Evolutionary conservation across 2,113 vertebrate genomes (phyloP), one percentile per base, ranked within the genome.

Genomic region (Micromys minutus): DNA sequence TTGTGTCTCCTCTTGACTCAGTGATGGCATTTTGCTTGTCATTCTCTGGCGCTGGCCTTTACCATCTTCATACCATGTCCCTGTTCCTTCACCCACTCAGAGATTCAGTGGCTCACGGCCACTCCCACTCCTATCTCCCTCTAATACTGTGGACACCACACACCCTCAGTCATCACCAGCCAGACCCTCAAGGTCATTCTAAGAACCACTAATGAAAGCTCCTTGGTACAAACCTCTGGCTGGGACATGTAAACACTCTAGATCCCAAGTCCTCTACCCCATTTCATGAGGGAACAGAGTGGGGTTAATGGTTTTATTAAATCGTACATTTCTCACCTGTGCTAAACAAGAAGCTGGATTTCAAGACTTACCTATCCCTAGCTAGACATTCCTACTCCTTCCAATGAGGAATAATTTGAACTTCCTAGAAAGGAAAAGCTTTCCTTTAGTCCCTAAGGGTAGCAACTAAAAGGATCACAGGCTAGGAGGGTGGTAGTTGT

Each of bases 381-480:
- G 34, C 83, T 81, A 86, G 81, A 87, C 52, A 31, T 45, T 9
- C 19, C 67, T 67, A 10, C 57, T 87, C 47, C 80, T 72, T 26
- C 36, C 29, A 52, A n/a, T 57, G 52, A 31, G 7, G 75, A 76
- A 47, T 50, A 19, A 57, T 26, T 57, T 87, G 83, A 17, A 87
- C 83, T 65, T 93, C 71, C 55, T 72, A 63, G 77, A 95, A 87
- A 94, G 39, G 31, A 57, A 81, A 87, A 88, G 45, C 57, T 76
- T 67, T 42, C 79, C n/a, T 59, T 61, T 42, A 42, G n/a, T 13
- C 22, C 61, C 94, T 75, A 31, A 5, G 24, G 34, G 55, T 29
- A 57, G 39, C 39, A 79, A 71, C 50, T 26, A 61, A n/a, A 19
- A 26, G 22, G 34, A 59, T 26, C 0, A n/a, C 4, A 22, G 69